phyloP scores from a whole-genome alignment of 2,113 vertebrate species.

The Pollimyrus isidori region DNA sequence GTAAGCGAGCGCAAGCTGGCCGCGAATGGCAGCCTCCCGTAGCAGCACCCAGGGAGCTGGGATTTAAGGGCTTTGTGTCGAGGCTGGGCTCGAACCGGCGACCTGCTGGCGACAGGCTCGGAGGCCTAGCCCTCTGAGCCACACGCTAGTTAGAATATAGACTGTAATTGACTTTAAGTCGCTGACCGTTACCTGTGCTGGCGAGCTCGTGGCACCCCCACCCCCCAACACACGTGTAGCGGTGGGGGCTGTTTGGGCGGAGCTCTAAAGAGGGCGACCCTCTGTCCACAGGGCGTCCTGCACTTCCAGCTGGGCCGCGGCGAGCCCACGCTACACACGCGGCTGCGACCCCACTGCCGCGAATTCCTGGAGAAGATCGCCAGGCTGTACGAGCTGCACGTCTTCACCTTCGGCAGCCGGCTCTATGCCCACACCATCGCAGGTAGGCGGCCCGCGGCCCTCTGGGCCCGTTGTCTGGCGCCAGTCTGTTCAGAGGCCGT shows the following conservation, averaged over 20 bases:
- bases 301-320: slow-evolving; percentile 94
- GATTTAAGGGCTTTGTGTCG: no score
- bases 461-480: no score
- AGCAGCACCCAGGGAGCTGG: no score
- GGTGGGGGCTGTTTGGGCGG: not conserved
- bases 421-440: slow-evolving; percentile 98
- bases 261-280: not conserved
- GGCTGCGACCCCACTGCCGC: slow-evolving; percentile 90
- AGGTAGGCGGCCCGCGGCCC: slow-evolving; percentile 67
- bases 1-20: not conserved
- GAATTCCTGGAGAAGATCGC: slow-evolving; percentile 93
- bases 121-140: no score
- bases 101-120: not conserved
- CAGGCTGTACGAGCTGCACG: slow-evolving; percentile 88
- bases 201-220: no score
- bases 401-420: slow-evolving; percentile 95
- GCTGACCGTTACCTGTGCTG: not conserved
- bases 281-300: slow-evolving; percentile 77
- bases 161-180: not conserved
- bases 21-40: no score
- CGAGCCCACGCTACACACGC: slow-evolving; percentile 92
- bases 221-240: not conserved
- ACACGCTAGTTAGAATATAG: not conserved
- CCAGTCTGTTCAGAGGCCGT: not conserved
- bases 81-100: not conserved